phyloP scores from a whole-genome alignment of 2,888 invertebrate species.

The Mythimna impura region DNA sequence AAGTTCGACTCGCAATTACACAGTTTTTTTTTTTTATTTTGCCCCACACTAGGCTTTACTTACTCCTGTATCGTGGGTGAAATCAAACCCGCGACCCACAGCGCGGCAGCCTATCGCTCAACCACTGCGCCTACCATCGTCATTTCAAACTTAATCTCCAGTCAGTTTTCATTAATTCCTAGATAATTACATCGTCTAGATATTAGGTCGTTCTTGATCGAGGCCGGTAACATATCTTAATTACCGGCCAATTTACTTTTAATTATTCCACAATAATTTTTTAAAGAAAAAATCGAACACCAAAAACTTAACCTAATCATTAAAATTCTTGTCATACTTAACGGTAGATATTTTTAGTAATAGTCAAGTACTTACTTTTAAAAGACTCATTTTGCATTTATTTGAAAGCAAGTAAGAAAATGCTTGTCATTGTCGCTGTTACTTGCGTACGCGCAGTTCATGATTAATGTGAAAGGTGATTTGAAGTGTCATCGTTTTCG shows the following conservation, averaged over 20 bases:
- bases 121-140: no score
- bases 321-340: conserved; percentile 1
- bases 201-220: conserved; percentile 17
- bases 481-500: conserved; percentile 19
- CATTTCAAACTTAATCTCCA: not conserved
- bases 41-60: no score
- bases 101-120: no score
- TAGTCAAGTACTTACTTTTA: conserved; percentile 1
- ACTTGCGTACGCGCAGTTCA: conserved; percentile 24
- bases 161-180: not conserved
- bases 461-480: conserved; percentile 43
- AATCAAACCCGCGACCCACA: no score
- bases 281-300: not conserved
- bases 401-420: conserved; percentile 34
- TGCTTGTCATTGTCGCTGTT: conserved; percentile 32
- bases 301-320: not conserved
- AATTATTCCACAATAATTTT: conserved; percentile 6
- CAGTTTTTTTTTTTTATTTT: no score
- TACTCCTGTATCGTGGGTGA: no score
- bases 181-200: conserved; percentile 13
- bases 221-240: conserved; percentile 2
- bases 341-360: conserved; percentile 3
- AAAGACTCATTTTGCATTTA: conserved; percentile 16
- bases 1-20: no score
- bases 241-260: conserved; percentile 18